Evolutionary conservation across 23 tunicate genomes (phyloP).

Genomic region (Botrylloides violaceus): DNA sequence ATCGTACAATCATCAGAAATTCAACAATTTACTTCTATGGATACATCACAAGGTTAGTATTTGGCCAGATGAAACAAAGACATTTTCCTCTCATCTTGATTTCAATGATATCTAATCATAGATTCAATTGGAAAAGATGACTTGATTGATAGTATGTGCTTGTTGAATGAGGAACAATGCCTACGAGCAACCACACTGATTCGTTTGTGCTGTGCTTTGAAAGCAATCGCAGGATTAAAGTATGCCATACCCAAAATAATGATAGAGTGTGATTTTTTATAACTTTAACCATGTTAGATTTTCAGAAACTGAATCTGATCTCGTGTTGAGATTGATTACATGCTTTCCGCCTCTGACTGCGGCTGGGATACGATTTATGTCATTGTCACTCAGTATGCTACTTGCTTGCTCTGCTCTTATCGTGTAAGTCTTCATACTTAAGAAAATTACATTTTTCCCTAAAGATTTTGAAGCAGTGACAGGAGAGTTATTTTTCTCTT

Average conservation of each 20-base stretch:
- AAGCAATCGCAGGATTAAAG: constrained; percentile 58
- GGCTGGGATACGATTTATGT: constrained; percentile 72
- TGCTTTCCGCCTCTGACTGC: constrained; percentile 90
- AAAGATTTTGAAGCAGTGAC: neutral
- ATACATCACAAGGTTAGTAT: neutral
- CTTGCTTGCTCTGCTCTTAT: constrained; percentile 70
- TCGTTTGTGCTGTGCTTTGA: constrained; percentile 68
- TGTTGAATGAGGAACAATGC: constrained; percentile 69
- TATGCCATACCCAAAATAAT: neutral
- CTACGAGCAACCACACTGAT: constrained; percentile 68
- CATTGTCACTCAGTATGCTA: constrained; percentile 77
- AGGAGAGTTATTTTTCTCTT: neutral
- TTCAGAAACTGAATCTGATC: constrained; percentile 57
- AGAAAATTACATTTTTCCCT: neutral
- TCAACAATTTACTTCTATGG: neutral
- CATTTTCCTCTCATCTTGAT: no score
- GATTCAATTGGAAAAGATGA: constrained; percentile 14
- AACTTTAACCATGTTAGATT: constrained; percentile 36
- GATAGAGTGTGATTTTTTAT: constrained; percentile 23
- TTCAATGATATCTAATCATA: no score
- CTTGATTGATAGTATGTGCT: constrained; percentile 24
- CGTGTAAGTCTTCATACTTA: neutral
- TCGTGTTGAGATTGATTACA: constrained; percentile 59
- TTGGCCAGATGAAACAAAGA: no score
- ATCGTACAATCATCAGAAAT: constrained; percentile 60